Evolutionary conservation across 1,140 invertebrate species (phyloP).

Genomic region (Bombus huntii): DNA sequence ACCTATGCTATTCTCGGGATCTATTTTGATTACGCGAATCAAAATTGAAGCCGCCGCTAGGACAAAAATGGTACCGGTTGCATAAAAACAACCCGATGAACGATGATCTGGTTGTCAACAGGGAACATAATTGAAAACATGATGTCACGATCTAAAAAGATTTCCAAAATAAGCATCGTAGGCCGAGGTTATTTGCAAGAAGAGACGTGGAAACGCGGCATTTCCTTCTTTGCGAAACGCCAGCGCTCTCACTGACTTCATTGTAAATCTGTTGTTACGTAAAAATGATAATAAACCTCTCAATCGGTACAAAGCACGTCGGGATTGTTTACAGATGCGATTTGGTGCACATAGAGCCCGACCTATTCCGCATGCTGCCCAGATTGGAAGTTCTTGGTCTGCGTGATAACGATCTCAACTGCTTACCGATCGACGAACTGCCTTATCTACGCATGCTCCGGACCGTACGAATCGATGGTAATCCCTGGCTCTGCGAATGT

Average conservation of each 20-base stretch:
- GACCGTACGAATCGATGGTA: constrained; percentile 66
- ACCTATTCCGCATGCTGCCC: constrained; percentile 61
- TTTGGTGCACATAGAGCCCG: constrained; percentile 68
- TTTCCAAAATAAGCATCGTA: constrained; percentile 15
- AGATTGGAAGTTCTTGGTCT: constrained; percentile 66
- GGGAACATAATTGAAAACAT: not conserved
- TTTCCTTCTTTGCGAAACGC: constrained; percentile 26
- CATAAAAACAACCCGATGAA: constrained; percentile 18
- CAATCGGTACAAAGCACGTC: not conserved
- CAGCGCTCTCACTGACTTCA: not conserved
- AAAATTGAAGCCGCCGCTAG: not conserved
- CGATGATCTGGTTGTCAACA: constrained; percentile 33
- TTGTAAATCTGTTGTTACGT: not conserved
- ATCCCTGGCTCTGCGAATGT: constrained; percentile 74
- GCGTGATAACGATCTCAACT: constrained; percentile 73
- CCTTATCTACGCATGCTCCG: constrained; percentile 49
- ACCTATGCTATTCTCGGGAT: not conserved
- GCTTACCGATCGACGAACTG: constrained; percentile 67
- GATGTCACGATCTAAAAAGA: constrained; percentile 6
- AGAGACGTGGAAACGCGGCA: not conserved
- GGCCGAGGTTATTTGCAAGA: constrained; percentile 15
- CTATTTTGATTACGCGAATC: not conserved
- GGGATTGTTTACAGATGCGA: constrained; percentile 52
- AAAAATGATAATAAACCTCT: constrained; percentile 22
- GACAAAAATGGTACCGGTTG: not conserved